These are phyloP conservation scores for Falcunculus frontatus DNA, from an alignment of 2,113 vertebrate genomes.

Conservation along the genomic window DNA sequence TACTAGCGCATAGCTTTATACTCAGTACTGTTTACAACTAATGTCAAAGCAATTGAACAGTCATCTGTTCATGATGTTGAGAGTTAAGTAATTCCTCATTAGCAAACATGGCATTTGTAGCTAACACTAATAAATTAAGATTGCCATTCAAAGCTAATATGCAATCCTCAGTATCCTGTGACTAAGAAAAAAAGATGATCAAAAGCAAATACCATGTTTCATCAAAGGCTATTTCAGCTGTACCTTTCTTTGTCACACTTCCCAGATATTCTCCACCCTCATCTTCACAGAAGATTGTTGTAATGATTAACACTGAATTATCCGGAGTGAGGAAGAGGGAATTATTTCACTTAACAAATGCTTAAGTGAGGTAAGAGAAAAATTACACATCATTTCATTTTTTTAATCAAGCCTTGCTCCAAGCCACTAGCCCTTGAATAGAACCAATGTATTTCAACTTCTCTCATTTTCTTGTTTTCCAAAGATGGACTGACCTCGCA, in stretches of 20 bases:
- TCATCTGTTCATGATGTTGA: not conserved
- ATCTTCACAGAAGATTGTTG: not conserved
- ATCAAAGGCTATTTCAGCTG: not conserved
- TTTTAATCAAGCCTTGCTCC: not conserved
- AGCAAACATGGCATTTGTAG: not conserved
- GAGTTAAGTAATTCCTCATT: not conserved
- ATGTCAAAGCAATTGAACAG: not conserved
- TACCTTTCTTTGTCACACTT: not conserved
- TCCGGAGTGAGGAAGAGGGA: not conserved
- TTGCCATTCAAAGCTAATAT: not conserved
- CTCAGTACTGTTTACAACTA: not conserved
- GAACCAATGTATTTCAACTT: not conserved
- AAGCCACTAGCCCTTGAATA: not conserved
- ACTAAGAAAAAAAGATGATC: not conserved
- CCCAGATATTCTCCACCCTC: not conserved
- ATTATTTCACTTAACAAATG: not conserved
- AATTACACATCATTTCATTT: not conserved
- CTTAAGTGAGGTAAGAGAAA: not conserved
- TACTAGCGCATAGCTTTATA: not conserved
- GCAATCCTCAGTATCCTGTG: not conserved
- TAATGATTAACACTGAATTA: not conserved
- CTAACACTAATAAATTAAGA: not conserved
- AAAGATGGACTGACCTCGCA: not conserved
- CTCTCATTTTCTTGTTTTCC: not conserved
- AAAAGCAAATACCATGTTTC: not conserved